Evolutionary conservation across 2,888 invertebrate genomes (phyloP).

Genomic region (Keiferia lycopersicella): DNA sequence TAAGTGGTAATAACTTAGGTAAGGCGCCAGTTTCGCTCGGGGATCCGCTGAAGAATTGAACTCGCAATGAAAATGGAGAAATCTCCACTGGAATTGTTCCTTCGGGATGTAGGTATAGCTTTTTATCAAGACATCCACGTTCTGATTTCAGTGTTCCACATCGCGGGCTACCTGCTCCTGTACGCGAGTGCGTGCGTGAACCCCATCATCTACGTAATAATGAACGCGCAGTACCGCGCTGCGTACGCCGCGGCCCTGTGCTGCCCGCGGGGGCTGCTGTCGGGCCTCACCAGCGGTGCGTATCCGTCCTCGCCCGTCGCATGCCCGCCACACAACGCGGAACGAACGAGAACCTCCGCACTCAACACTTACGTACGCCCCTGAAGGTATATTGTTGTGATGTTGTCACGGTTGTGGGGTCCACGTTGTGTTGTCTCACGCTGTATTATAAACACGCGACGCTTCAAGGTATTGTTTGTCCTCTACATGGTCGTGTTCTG

Average conservation of each 20-base stretch:
- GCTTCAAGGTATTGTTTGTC: constrained; percentile 1
- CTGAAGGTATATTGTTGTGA: constrained; percentile 64
- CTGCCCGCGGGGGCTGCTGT: constrained; percentile 81
- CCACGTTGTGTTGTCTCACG: constrained; percentile 20
- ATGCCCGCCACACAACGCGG: constrained; percentile 60
- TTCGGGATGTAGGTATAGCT: neutral
- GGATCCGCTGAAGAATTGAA: neutral
- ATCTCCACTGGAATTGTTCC: neutral
- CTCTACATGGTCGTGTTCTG: neutral
- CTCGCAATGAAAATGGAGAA: constrained; percentile 19
- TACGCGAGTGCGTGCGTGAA: constrained; percentile 95
- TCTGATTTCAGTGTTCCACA: constrained; percentile 81
- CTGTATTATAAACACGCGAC: neutral
- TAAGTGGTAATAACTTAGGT: too few species aligned
- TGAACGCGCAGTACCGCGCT: constrained; percentile 96
- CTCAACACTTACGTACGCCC: constrained; percentile 67
- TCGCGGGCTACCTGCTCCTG: constrained; percentile 91
- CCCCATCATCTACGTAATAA: constrained; percentile 96
- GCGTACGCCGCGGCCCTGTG: constrained; percentile 92
- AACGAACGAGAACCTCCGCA: constrained; percentile 60
- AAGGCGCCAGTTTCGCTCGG: too few species aligned
- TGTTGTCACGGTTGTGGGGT: constrained; percentile 16
- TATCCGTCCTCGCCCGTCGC: constrained; percentile 72
- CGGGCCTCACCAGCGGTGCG: constrained; percentile 83
- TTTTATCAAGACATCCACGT: neutral